Conservation (phyloP, 2,888 invertebrate genomes). For the Ptilodon capucinus region DNA sequence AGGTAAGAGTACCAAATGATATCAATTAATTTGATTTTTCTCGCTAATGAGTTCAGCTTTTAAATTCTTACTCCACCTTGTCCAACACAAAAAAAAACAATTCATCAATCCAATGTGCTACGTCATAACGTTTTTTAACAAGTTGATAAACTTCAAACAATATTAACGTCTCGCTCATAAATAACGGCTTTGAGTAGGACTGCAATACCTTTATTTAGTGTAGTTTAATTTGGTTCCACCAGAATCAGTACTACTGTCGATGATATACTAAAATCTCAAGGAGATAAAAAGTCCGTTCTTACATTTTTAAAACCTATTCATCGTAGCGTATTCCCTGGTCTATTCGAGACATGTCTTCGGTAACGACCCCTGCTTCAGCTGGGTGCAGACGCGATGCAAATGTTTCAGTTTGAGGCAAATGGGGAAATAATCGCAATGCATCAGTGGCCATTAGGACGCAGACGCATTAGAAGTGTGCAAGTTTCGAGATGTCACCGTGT, state of each 20-base stretch:
- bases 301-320: constrained; percentile 45
- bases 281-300: background rate
- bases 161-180: too few relatives aligned
- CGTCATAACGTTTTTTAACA: too few relatives aligned
- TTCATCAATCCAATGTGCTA: constrained; percentile 1
- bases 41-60: constrained; percentile 3
- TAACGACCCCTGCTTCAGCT: constrained; percentile 58
- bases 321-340: constrained; percentile 40
- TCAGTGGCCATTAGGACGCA: constrained; percentile 36
- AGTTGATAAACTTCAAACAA: too few relatives aligned
- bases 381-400: constrained; percentile 30
- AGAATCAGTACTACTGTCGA: too few relatives aligned
- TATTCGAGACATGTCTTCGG: constrained; percentile 48
- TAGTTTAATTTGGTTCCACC: too few relatives aligned
- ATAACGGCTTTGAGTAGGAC: too few relatives aligned
- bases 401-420: constrained; percentile 57
- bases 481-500: constrained; percentile 23
- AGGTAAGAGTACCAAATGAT: background rate
- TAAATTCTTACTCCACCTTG: constrained; percentile 9
- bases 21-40: background rate
- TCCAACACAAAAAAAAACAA: constrained; percentile 13
- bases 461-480: constrained; percentile 29
- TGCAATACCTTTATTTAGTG: too few relatives aligned
- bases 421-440: constrained; percentile 67
- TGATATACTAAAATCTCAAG: background rate